A percentile compares a stretch with the other conserved stretches of the same genome.
Conservation (phyloP, 2,113 vertebrate genomes). For the Numida meleagris region DNA sequence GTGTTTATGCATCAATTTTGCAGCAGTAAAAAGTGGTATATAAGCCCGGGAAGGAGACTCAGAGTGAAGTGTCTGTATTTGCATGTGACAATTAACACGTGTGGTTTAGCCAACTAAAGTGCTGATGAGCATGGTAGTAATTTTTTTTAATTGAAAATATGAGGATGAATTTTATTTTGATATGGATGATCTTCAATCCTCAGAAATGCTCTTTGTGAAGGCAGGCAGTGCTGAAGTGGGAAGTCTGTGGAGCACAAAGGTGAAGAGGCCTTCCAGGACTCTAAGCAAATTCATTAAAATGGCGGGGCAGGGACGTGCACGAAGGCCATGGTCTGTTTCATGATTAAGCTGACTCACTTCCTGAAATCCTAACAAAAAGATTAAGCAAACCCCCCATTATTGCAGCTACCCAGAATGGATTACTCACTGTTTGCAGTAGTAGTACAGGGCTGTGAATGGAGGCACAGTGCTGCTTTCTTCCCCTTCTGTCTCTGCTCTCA, state of each 20-base stretch:
- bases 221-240: background rate
- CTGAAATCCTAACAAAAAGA: background rate
- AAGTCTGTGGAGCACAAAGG: background rate
- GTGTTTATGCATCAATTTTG: background rate
- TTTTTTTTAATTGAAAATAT: background rate
- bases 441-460: background rate
- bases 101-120: background rate
- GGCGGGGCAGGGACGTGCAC: background rate
- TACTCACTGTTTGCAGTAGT: background rate
- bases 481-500: background rate
- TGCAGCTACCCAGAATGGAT: background rate
- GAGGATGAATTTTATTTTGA: background rate
- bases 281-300: background rate
- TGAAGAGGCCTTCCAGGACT: background rate
- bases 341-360: background rate
- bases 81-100: background rate
- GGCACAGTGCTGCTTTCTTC: background rate
- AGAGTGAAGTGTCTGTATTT: background rate
- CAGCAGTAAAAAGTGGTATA: background rate
- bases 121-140: background rate
- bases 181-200: background rate
- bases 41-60: background rate
- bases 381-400: background rate
- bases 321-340: background rate
- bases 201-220: background rate